A percentile compares a stretch with the other conserved stretches of the same genome.
Conservation (phyloP, 2,888 invertebrate genomes). For the Steinernema hermaphroditum region DNA sequence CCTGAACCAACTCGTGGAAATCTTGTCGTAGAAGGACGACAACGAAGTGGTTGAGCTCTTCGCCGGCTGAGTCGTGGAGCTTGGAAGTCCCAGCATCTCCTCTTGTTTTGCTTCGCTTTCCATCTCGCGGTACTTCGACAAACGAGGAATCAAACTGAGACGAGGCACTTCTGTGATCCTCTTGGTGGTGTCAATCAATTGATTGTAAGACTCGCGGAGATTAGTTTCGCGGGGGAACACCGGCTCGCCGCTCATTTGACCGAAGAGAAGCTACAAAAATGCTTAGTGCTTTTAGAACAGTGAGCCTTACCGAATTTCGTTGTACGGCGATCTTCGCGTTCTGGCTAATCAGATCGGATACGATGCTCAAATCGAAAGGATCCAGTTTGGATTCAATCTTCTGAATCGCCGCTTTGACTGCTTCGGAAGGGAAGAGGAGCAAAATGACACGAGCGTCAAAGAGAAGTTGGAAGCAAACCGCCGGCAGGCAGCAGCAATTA, state of each 20-base stretch:
- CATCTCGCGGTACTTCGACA: slow-evolving; percentile 36
- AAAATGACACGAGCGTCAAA: slow-evolving; percentile 42
- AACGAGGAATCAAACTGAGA: slow-evolving; percentile 43
- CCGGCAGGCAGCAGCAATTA: neutral
- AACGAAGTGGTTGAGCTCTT: slow-evolving; percentile 36
- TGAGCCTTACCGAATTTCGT: slow-evolving; percentile 38
- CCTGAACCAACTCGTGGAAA: slow-evolving; percentile 48
- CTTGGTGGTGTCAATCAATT: slow-evolving; percentile 45
- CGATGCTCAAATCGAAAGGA: slow-evolving; percentile 44
- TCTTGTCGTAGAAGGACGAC: slow-evolving; percentile 45
- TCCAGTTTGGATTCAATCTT: slow-evolving; percentile 45
- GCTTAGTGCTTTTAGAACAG: neutral
- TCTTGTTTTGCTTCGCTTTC: neutral
- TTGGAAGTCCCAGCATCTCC: neutral
- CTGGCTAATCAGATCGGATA: slow-evolving; percentile 39
- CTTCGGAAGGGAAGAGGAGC: slow-evolving; percentile 44
- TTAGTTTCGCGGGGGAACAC: neutral
- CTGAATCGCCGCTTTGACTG: slow-evolving; percentile 40
- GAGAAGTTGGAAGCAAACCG: slow-evolving; percentile 39
- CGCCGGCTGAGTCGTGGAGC: neutral
- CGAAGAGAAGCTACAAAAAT: slow-evolving; percentile 52
- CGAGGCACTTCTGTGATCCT: slow-evolving; percentile 41
- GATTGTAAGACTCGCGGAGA: slow-evolving; percentile 31
- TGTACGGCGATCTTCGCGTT: slow-evolving; percentile 46
- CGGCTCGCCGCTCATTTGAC: slow-evolving; percentile 46